Conservation (phyloP, 2,888 invertebrate species). For the Meiosimyza decipiens region DNA sequence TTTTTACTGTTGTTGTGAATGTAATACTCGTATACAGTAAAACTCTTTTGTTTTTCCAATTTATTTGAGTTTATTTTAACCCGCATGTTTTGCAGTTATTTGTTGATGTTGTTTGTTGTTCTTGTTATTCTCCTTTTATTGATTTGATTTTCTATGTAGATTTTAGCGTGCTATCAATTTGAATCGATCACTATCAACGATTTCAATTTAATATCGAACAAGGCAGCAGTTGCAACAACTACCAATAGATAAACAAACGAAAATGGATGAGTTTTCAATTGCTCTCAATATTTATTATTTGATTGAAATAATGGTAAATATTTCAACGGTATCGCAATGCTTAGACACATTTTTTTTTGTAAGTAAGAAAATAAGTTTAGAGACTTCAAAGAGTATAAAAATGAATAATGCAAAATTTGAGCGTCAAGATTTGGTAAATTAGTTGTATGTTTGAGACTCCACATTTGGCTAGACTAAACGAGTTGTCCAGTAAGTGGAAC, state of each 20-base stretch:
- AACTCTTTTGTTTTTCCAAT: background rate
- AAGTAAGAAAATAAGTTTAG: too few relatives aligned
- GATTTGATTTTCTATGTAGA: background rate
- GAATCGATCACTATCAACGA: conserved; percentile 49
- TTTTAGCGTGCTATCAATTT: conserved; percentile 46
- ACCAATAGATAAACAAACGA: background rate
- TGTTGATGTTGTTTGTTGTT: background rate
- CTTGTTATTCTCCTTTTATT: background rate
- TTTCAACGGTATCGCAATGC: too few relatives aligned
- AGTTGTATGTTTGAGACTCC: too few relatives aligned
- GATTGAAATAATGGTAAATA: background rate
- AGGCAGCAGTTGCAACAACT: background rate
- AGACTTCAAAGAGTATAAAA: too few relatives aligned
- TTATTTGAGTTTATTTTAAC: background rate
- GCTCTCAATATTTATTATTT: background rate
- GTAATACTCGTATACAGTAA: too few relatives aligned
- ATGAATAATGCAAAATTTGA: too few relatives aligned
- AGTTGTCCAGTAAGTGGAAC: too few relatives aligned
- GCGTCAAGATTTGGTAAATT: too few relatives aligned
- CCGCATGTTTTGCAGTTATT: background rate
- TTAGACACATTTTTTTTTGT: too few relatives aligned
- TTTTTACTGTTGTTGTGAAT: too few relatives aligned
- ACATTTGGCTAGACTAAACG: too few relatives aligned
- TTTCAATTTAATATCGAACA: conserved; percentile 31
- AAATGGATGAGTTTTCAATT: background rate